Evolutionary conservation across 2,113 vertebrate species (phyloP).

Genomic region (Ochotona curzoniae): DNA sequence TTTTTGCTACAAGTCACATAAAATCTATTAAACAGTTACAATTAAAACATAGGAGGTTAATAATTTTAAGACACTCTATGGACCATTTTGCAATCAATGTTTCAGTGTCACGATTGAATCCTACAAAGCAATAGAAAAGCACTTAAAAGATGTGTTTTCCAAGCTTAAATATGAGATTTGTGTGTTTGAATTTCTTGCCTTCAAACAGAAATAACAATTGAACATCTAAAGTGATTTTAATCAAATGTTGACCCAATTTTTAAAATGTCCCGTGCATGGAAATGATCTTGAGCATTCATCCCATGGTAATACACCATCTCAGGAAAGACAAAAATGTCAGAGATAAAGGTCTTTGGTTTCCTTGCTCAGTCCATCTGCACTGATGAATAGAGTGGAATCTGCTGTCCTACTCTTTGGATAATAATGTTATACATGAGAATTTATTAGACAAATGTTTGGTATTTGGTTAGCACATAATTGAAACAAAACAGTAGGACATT

Average conservation of each 20-base stretch:
- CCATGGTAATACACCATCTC: neutral
- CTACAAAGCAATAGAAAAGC: neutral
- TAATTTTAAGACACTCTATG: neutral
- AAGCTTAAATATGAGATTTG: neutral
- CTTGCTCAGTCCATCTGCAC: neutral
- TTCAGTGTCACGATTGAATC: neutral
- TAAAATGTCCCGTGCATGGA: neutral
- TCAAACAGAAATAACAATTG: neutral
- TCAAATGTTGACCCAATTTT: neutral
- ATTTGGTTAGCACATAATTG: neutral
- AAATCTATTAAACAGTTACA: too few relatives aligned
- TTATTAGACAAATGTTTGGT: neutral
- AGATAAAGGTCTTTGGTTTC: neutral
- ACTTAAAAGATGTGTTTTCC: neutral
- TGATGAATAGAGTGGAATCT: neutral
- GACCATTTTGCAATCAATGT: neutral
- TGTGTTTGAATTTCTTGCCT: neutral
- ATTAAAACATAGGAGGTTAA: too few relatives aligned
- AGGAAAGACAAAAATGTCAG: neutral
- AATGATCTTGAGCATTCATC: neutral
- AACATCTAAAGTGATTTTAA: neutral
- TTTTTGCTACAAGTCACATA: too few relatives aligned
- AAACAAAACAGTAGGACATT: neutral
- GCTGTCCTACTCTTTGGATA: too few relatives aligned
- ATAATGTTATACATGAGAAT: neutral